Evolutionary conservation across 2,797 vertebrate genomes (phyloP).

Genomic region (Melanotaenia trifasciata): DNA sequence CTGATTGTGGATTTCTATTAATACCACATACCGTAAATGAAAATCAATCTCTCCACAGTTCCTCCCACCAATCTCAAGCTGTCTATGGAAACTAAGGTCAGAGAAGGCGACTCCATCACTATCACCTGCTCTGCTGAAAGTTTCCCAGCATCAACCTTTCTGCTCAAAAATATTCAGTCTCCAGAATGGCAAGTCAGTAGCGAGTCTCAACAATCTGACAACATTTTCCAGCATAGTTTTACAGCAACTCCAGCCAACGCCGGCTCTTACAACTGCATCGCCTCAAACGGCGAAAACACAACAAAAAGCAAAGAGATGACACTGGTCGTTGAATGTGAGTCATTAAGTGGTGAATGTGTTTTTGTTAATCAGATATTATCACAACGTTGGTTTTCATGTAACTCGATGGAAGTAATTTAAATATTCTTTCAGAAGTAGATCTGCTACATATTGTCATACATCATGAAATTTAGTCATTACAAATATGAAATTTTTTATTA

Average conservation of each 20-base stretch:
- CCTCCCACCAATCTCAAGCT: conserved; percentile 44
- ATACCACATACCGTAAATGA: neutral
- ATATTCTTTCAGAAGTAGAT: too few relatives aligned
- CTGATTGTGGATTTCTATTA: neutral
- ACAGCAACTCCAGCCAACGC: neutral
- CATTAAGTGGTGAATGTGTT: neutral
- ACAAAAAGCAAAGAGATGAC: accelerated
- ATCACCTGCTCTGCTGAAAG: conserved; percentile 60
- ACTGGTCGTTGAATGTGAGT: conserved; percentile 71
- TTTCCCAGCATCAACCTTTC: conserved; percentile 14
- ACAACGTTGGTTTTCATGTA: neutral
- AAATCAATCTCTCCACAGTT: conserved; percentile 50
- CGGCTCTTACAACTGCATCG: conserved; percentile 51
- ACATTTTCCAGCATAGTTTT: conserved; percentile 1
- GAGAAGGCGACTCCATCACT: conserved; percentile 22
- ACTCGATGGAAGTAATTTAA: neutral
- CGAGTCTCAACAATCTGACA: neutral
- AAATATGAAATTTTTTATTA: too few relatives aligned
- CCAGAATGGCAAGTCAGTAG: accelerated
- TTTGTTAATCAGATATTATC: neutral
- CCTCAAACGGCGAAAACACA: conserved; percentile 32
- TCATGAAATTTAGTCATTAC: neutral
- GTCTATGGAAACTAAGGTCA: conserved; percentile 30
- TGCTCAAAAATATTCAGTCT: neutral
- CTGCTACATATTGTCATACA: too few relatives aligned